These are phyloP conservation scores for Tangara arthus DNA, from an alignment of 2,797 vertebrate genomes.

Conservation along the genomic window DNA sequence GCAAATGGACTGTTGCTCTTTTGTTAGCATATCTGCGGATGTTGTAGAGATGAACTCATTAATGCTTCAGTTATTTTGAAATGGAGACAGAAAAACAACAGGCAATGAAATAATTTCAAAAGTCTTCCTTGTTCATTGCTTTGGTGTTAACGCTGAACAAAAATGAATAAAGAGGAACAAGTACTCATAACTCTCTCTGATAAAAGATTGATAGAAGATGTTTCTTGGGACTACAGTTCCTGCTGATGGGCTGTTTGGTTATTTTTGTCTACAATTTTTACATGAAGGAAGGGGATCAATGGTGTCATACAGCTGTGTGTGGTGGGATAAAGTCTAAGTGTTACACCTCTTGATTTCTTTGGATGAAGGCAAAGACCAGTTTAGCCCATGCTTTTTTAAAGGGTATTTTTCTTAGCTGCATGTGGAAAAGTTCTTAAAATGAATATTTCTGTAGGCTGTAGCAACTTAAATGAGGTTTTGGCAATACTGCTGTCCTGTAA, in stretches of 20 bases:
- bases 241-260: background rate
- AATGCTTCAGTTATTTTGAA: background rate
- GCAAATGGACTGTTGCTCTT: background rate
- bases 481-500: background rate
- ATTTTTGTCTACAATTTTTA: background rate
- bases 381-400: background rate
- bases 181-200: background rate
- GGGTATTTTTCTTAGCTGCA: background rate
- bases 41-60: background rate
- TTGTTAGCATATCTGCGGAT: background rate
- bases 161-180: background rate
- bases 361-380: background rate
- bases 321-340: background rate
- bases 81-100: background rate
- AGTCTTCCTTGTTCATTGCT: background rate
- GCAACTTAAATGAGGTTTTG: background rate
- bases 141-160: background rate
- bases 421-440: background rate
- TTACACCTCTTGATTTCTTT: background rate
- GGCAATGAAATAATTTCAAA: accelerated
- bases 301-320: background rate
- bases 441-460: background rate
- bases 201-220: background rate
- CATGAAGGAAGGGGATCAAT: background rate
- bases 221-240: background rate